Base-by-base conservation (phyloP, 1,140 invertebrate species). In the Drosophila pseudoobscura region DNA sequence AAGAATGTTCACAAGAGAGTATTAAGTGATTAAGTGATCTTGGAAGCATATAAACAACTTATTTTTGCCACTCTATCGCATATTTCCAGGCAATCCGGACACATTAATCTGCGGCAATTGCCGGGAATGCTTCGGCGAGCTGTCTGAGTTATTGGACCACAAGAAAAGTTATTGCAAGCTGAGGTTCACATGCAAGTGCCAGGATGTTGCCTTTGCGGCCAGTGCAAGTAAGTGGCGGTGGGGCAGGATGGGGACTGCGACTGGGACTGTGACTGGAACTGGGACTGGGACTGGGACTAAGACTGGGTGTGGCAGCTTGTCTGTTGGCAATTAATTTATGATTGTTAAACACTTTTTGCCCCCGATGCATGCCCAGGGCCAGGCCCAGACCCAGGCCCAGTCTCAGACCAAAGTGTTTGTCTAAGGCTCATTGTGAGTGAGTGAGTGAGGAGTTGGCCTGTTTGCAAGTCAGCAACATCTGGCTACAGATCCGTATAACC, bases 101-200 rank as follows among this genome's bases (percentile, higher is more conserved):
- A 96, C 97, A 90, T 93, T 97, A 90, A 97, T 97, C 85, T 97
- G 96, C 92, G 96, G 96, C 68, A 97, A 96, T 92, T 97, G 96
- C 92, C 93, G 96, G 79, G 95, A 96, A 92, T 94, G 96, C 92
- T 97, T 97, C 92, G 94, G 94, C 52, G 96, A 96, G 77, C 93
- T 97, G 35, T 94, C 95, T 84, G 96, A 96, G 82, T 93, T 97
- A 80, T 94, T 97, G 75, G 96, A 97, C 84, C 96, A 97, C 93
- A 97, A 97, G 92, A 95, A 96, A 91, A 94, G 94, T 74, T 96
- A 96, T 92, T 97, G 96, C 92, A 96, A 96, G 92, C 93, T 97
- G 77, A 94, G 96, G 83, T 96, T 96, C 92, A 96, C 95, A 79
- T 97, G 96, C 93, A 96, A 96, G 93, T 97, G 96, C 92, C 94